Evolutionary conservation across 2,113 vertebrate genomes (phyloP), one percentile per base, ranked within the genome.

Genomic region (Lampris megalopsis): DNA sequence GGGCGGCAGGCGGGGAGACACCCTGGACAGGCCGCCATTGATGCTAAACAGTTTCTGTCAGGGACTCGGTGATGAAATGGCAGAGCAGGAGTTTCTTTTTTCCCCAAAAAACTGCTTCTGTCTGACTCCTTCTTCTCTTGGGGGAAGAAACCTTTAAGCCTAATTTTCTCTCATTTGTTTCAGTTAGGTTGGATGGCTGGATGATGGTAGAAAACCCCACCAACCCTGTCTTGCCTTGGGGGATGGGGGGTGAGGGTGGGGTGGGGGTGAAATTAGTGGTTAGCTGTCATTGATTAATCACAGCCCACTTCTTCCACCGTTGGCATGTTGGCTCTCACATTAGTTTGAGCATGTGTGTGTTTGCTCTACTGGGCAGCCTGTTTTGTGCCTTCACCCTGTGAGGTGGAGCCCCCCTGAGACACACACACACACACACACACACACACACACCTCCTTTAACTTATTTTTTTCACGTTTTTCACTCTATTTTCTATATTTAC

Each of bases 281-380:
- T 88, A 86, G 88, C 86, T 91, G 90, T 88, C 88, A 87, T 91
- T 91, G 88, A 93, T 92, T 90, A 91, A 93, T 91, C 89, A 87
- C 91, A 85, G 81, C 78, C 82, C 73, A 8, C 77, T 81, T 76
- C 77, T 82, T 88, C 68, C 80, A 69, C 38, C 63, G 9, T 67
- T 86, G 79, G 82, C 81, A 74, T 88, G 83, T 60, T 58, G 52
- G 70, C 47, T 71, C 79, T 85, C 62, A 48, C 58, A 37, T 81
- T 83, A 63, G 77, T 80, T 83, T 71, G 56, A 81, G 76, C 80
- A 56, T 66, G 62, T 35, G 71, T n/a, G 24, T 60, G 52, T 77
- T 73, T 68, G 82, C 80, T 88, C 88, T 86, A 64, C 47, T n/a
- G 38, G 65, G 78, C 85, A 73, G 53, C 68, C 7, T 48, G 7